Evolutionary conservation across 1,140 invertebrate genomes (phyloP).

Genomic region (Mycetomoellerius zeteki): DNA sequence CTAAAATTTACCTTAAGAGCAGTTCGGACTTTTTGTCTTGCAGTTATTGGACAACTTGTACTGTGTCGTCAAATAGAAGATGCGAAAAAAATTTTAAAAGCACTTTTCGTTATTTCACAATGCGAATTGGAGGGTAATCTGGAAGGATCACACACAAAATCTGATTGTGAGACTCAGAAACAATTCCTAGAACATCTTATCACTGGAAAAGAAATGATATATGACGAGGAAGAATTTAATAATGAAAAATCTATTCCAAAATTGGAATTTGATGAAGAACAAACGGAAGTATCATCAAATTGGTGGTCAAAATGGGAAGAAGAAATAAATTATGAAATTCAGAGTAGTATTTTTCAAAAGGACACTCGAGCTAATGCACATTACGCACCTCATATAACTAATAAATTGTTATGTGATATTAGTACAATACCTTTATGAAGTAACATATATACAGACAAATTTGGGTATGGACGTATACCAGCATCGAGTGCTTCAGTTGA

Average conservation of each 20-base stretch:
- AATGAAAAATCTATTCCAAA: neutral
- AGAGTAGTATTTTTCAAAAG: neutral
- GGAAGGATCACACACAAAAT: neutral
- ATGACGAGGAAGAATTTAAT: neutral
- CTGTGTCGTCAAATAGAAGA: neutral
- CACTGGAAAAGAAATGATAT: neutral
- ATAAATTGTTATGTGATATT: neutral
- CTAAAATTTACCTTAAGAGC: neutral
- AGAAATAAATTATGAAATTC: neutral
- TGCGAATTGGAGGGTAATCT: neutral
- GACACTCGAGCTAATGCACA: neutral
- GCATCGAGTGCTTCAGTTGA: conserved; percentile 3
- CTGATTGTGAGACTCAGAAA: conserved; percentile 12
- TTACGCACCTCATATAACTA: neutral
- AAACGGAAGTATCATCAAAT: neutral
- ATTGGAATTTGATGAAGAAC: neutral
- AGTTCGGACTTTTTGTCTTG: neutral
- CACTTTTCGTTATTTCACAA: neutral
- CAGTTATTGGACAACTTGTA: conserved; percentile 4
- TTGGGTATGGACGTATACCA: conserved; percentile 19
- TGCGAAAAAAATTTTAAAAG: conserved; percentile 11
- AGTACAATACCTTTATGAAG: neutral
- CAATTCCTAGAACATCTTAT: conserved; percentile 15
- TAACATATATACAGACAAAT: conserved; percentile 8
- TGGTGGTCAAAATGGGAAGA: neutral